Evolutionary conservation across 2,797 vertebrate genomes (phyloP).

Genomic region (Ptychobarbus kaznakovi): DNA sequence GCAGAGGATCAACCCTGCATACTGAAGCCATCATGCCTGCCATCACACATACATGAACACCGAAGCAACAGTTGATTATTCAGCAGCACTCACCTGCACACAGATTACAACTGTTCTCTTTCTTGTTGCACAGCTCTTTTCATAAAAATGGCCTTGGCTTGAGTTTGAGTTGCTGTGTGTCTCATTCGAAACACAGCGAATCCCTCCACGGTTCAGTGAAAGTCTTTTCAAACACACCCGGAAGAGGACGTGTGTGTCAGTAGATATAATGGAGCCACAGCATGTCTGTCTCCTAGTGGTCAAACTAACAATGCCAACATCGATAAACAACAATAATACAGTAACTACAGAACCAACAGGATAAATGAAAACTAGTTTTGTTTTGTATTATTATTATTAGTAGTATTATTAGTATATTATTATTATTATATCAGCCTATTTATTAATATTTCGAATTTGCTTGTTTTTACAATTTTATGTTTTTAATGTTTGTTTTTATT

Average conservation of each 20-base stretch:
- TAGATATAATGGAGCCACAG: neutral
- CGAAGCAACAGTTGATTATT: conserved; percentile 48
- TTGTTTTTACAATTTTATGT: neutral
- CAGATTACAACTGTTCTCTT: conserved; percentile 17
- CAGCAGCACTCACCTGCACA: conserved; percentile 48
- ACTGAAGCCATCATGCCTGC: conserved; percentile 39
- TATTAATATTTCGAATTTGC: neutral
- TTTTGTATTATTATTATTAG: neutral
- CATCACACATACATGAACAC: neutral
- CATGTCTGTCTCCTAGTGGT: conserved; percentile 46
- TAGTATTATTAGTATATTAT: no score
- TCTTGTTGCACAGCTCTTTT: neutral
- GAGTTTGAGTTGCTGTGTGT: conserved; percentile 13
- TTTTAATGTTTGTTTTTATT: no score
- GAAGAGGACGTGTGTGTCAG: conserved; percentile 51
- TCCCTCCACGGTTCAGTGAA: conserved; percentile 18
- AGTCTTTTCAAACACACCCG: conserved; percentile 54
- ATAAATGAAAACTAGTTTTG: neutral
- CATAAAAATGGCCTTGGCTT: conserved; percentile 30
- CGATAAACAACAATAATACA: neutral
- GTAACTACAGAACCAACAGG: neutral
- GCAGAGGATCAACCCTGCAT: neutral
- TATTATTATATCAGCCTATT: neutral
- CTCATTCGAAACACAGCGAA: conserved; percentile 34
- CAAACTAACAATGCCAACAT: conserved; percentile 14